phyloP scores from a whole-genome alignment of 2,888 invertebrate species.

The Melanostoma scalare region DNA sequence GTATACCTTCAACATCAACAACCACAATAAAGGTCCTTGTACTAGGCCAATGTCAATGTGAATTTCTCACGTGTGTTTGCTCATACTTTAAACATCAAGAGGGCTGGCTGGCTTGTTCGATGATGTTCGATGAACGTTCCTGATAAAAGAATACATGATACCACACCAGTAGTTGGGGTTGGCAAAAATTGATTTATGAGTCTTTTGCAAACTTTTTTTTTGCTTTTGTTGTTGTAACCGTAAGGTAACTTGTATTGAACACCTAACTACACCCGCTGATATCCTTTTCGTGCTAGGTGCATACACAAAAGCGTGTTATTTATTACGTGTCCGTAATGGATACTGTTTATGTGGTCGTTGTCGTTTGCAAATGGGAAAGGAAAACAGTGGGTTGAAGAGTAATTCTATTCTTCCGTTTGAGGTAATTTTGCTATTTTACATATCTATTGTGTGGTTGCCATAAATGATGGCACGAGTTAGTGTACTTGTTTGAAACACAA shows the following conservation, averaged over 20 bases:
- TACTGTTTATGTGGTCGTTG: slow-evolving; percentile 30
- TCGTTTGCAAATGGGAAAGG: slow-evolving; percentile 12
- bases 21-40: slow-evolving; percentile 42
- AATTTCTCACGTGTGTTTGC: slow-evolving; percentile 18
- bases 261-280: not conserved
- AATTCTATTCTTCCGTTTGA: slow-evolving; percentile 39
- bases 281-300: not conserved
- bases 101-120: slow-evolving; percentile 11
- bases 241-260: slow-evolving; percentile 20
- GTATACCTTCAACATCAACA: not conserved
- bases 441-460: slow-evolving; percentile 18
- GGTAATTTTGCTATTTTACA: slow-evolving; percentile 29
- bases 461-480: not conserved
- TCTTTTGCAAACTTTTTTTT: slow-evolving; percentile 21
- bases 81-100: not conserved
- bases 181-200: slow-evolving; percentile 45
- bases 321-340: slow-evolving; percentile 38
- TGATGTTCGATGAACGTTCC: slow-evolving; percentile 26
- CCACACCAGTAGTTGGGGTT: not conserved
- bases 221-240: slow-evolving; percentile 10
- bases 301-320: slow-evolving; percentile 36
- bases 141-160: slow-evolving; percentile 31
- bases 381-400: slow-evolving; percentile 5
- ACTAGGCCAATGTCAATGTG: slow-evolving; percentile 39
- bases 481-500: slow-evolving; percentile 7